Evolutionary conservation across 2,797 vertebrate genomes (phyloP), one percentile per base, ranked within the genome.

Genomic region (Alcedo atthis): DNA sequence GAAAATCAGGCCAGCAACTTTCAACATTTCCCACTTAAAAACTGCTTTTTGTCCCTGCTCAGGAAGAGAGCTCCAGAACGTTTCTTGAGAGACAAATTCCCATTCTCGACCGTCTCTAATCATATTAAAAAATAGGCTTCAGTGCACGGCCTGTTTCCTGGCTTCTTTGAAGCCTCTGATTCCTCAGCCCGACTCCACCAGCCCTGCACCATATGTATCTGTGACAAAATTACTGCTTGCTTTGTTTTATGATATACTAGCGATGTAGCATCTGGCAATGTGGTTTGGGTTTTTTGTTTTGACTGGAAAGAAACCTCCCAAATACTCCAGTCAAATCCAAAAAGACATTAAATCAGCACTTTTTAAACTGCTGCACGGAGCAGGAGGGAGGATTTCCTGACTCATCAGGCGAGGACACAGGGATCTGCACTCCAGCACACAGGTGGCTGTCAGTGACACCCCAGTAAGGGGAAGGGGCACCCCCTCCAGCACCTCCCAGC

Each of bases 291-390:
- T 58, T 67, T 82, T 85, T 88, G 58, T 93, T 95, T 93, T 95
- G 91, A 93, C 88, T 90, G 77, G 85, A 89, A 93, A 85, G 46
- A 89, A 94, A 83, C 58, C 55, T 95, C 76, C 86, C 51, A 89
- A 79, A 92, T 43, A 70, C 55, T 81, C 53, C 26, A 66, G 43
- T 82, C 79, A 87, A 85, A 92, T 69, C 11, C 61, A 26, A 32
- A 63, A 93, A 90, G 53, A 49, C 66, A 51, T 87, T 49, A 92
- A 90, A 92, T 81, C 84, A 94, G 84, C 79, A 82, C 55, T 75
- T 94, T 85, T 87, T 78, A 0, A 63, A 73, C 48, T 89, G 59
- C 19, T 6, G 33, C 68, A 46, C 64, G 80, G 54, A 69, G 55
- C 28, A 42, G 0, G 0, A 51, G 61, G 53, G 40, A 92, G 49